A percentile compares a stretch with the other conserved stretches of the same genome.
Evolutionary conservation across 1,140 invertebrate genomes (phyloP).

Genomic region (Diorhabda elongata): DNA sequence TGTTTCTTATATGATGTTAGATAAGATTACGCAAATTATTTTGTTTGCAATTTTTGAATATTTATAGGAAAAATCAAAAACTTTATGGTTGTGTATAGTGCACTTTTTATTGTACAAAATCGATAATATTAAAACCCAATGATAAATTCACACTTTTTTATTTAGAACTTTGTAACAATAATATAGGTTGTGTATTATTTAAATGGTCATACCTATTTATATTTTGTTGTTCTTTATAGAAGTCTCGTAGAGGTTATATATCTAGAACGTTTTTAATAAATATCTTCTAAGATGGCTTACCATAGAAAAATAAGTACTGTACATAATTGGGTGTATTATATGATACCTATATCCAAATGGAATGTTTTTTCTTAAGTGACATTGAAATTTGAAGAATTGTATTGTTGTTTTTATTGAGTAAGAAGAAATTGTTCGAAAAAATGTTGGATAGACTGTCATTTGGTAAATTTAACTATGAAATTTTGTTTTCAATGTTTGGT

Average conservation of each 20-base stretch:
- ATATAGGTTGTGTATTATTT: constrained; percentile 15
- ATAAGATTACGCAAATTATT: background rate
- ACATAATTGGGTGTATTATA: constrained; percentile 27
- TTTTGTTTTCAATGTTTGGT: no score
- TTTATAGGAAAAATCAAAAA: constrained; percentile 12
- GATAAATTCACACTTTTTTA: background rate
- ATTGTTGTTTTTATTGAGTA: no score
- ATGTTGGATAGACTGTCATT: no score
- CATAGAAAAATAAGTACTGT: constrained; percentile 28
- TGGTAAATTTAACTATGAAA: no score
- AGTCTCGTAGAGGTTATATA: constrained; percentile 20
- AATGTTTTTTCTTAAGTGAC: constrained; percentile 7
- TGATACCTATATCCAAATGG: constrained; percentile 17
- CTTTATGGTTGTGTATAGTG: constrained; percentile 24
- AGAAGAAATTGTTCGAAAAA: no score
- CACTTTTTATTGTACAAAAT: constrained; percentile 21
- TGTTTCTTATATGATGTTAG: background rate
- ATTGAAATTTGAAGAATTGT: background rate
- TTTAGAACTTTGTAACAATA: background rate
- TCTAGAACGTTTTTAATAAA: constrained; percentile 23
- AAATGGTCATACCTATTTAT: constrained; percentile 14
- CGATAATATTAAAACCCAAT: background rate
- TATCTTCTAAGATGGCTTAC: constrained; percentile 1
- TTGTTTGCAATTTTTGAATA: constrained; percentile 1
- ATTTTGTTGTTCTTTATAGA: constrained; percentile 4